Conservation (phyloP, 2,888 invertebrate genomes). For the Tinea trinotella region DNA sequence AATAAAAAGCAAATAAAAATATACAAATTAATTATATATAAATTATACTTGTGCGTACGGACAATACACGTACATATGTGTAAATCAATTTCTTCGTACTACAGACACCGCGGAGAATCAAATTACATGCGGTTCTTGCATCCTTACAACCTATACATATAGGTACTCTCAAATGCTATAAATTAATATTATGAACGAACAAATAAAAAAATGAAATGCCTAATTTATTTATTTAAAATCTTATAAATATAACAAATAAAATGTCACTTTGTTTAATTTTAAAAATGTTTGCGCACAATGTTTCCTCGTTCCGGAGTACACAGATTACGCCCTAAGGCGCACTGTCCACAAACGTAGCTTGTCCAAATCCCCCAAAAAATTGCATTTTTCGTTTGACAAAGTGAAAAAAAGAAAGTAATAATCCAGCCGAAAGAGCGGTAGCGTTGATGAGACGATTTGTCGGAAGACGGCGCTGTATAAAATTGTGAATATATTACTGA, state of each 20-base stretch:
- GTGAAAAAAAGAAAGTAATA: constrained; percentile 20
- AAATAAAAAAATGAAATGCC: background rate
- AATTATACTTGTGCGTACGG: background rate
- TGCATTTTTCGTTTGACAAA: constrained; percentile 23
- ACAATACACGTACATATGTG: constrained; percentile 26
- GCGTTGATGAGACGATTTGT: constrained; percentile 41
- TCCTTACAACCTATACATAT: constrained; percentile 24
- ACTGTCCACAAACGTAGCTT: constrained; percentile 2
- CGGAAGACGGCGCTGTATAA: constrained; percentile 33
- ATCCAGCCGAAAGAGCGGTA: constrained; percentile 24
- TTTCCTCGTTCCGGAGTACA: background rate
- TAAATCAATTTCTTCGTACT: constrained; percentile 57
- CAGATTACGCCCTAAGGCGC: constrained; percentile 11
- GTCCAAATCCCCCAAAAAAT: constrained; percentile 22
- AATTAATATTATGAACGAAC: background rate
- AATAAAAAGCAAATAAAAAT: background rate
- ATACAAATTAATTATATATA: background rate
- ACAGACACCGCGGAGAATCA: constrained; percentile 54
- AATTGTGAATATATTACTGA: constrained; percentile 42
- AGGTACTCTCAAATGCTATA: background rate
- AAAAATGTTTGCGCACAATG: background rate
- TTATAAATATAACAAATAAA: background rate
- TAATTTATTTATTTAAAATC: no score
- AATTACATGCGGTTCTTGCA: constrained; percentile 60
- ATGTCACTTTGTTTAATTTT: background rate